A percentile compares a stretch with the other conserved stretches of the same genome.
phyloP scores from a whole-genome alignment of 2,797 vertebrate species.

The Danionella dracula region DNA sequence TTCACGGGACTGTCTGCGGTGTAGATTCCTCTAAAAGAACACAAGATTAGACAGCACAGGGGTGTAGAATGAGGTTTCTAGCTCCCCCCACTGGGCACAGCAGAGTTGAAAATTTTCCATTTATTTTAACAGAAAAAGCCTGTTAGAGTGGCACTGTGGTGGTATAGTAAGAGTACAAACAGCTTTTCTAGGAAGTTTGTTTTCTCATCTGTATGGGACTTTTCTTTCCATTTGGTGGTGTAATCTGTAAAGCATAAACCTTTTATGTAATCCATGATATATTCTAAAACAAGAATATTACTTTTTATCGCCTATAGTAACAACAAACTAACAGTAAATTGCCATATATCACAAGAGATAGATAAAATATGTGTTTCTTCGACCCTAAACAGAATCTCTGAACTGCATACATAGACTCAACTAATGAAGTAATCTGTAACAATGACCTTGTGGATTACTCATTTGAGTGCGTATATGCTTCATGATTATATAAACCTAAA shows the following conservation, averaged over 20 bases:
- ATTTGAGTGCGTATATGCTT: too few relatives aligned
- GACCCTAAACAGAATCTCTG: too few relatives aligned
- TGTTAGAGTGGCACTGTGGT: conserved; percentile 43
- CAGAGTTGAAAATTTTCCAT: conserved; percentile 50
- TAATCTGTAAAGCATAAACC: conserved; percentile 49
- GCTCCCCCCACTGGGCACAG: conserved; percentile 41
- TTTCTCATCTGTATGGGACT: conserved; percentile 26
- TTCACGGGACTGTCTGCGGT: conserved; percentile 47
- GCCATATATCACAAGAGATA: too few relatives aligned
- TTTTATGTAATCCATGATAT: too few relatives aligned
- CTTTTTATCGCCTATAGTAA: too few relatives aligned
- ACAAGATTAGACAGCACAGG: conserved; percentile 50
- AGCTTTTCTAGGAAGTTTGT: conserved; percentile 40
- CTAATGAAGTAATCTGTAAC: too few relatives aligned
- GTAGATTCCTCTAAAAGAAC: conserved; percentile 51
- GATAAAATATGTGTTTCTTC: too few relatives aligned
- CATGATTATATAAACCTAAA: too few relatives aligned
- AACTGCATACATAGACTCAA: too few relatives aligned
- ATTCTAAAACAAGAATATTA: too few relatives aligned
- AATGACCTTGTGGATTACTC: too few relatives aligned
- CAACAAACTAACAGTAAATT: too few relatives aligned
- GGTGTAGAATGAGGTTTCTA: conserved; percentile 20
- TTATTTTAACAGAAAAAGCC: conserved; percentile 53
- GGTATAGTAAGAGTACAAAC: conserved; percentile 40
- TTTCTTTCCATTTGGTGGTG: conserved; percentile 47